Conservation (phyloP, 2,888 invertebrate species). For the Nesidiocoris tenuis region DNA sequence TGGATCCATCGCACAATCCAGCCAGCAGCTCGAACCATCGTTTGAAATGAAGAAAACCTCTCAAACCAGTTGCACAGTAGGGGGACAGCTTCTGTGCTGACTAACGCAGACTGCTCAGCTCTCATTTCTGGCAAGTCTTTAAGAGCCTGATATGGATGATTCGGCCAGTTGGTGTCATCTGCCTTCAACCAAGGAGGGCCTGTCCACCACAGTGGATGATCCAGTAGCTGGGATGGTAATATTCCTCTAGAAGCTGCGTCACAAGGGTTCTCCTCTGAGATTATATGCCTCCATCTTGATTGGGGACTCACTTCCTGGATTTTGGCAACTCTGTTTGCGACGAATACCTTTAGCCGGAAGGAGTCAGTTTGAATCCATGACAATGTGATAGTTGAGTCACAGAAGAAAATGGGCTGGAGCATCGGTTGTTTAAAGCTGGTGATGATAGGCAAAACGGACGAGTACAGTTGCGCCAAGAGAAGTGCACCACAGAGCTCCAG, state of each 20-base stretch:
- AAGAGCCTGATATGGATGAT: neutral
- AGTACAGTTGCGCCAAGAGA: conserved; percentile 50
- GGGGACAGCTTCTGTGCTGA: no score
- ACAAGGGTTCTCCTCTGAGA: conserved; percentile 52
- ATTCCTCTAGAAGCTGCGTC: conserved; percentile 52
- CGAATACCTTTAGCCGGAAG: conserved; percentile 47
- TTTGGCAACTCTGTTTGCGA: conserved; percentile 52
- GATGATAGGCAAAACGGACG: conserved; percentile 23
- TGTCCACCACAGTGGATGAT: conserved; percentile 50
- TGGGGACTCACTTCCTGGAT: conserved; percentile 50
- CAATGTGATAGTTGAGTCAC: conserved; percentile 50
- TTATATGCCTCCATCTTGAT: conserved; percentile 51
- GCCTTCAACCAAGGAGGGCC: conserved; percentile 49
- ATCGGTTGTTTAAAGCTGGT: conserved; percentile 45
- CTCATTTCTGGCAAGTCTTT: conserved; percentile 15
- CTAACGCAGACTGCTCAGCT: neutral
- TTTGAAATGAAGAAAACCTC: neutral
- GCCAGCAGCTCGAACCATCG: conserved; percentile 1
- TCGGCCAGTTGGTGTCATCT: conserved; percentile 33
- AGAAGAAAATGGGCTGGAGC: conserved; percentile 36
- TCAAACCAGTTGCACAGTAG: neutral
- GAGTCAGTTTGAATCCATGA: conserved; percentile 50
- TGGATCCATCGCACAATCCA: neutral
- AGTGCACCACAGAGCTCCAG: conserved; percentile 49
- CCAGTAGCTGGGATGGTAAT: conserved; percentile 42